Evolutionary conservation across 2,797 vertebrate genomes (phyloP).

Genomic region (Poeciliopsis turneri): DNA sequence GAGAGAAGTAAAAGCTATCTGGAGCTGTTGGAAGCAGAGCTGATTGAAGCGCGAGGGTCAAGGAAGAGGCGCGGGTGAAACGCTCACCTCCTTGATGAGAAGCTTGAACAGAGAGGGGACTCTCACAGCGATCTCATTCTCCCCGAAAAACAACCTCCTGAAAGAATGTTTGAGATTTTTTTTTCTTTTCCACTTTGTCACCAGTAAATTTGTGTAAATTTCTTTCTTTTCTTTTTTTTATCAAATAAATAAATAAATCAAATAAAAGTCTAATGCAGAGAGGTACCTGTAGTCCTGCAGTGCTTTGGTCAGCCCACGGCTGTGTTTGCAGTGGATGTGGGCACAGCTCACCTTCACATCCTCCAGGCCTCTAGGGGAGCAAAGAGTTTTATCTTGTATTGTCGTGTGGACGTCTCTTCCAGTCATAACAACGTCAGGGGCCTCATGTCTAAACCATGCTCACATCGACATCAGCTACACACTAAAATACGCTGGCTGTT

Average conservation of each 20-base stretch:
- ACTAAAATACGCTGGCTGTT: neutral
- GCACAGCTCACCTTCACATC: constrained; percentile 85
- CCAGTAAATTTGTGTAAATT: neutral
- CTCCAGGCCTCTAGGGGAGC: constrained; percentile 87
- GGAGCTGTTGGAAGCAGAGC: neutral
- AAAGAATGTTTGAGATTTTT: neutral
- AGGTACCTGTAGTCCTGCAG: constrained; percentile 89
- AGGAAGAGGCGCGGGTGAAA: neutral
- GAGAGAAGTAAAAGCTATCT: neutral
- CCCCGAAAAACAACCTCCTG: constrained; percentile 90
- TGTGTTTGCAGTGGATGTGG: constrained; percentile 85
- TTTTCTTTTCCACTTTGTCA: neutral
- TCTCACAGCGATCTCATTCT: constrained; percentile 93
- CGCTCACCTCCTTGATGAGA: constrained; percentile 91
- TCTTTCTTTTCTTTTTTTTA: neutral
- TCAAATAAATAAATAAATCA: neutral
- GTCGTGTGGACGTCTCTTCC: neutral
- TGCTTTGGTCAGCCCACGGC: constrained; percentile 83
- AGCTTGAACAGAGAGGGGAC: constrained; percentile 94
- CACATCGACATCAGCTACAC: neutral
- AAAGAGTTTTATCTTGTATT: constrained; percentile 30
- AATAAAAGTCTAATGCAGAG: neutral
- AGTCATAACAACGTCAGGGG: neutral
- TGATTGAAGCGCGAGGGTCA: neutral
- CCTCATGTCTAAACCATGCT: neutral